phyloP scores from a whole-genome alignment of 2,113 vertebrate species.

The Lophochroa leadbeateri region DNA sequence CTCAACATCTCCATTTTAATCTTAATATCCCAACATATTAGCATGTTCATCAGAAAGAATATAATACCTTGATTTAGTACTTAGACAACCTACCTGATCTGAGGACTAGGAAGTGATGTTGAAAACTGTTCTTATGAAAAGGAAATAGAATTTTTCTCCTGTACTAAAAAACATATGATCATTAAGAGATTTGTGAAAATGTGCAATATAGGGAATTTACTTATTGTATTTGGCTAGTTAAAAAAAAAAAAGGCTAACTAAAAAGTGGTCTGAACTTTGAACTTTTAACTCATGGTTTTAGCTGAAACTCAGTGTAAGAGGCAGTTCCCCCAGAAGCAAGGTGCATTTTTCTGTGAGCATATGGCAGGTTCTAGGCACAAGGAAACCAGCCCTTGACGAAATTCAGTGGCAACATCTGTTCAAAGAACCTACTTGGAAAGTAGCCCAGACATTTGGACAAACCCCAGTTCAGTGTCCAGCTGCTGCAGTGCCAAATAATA shows the following conservation, averaged over 20 bases:
- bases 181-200: background rate
- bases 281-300: background rate
- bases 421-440: constrained; percentile 40
- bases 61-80: background rate
- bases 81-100: background rate
- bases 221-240: background rate
- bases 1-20: background rate
- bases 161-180: background rate
- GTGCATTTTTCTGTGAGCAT: background rate
- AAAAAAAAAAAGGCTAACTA: background rate
- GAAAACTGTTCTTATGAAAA: background rate
- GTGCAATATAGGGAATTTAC: background rate
- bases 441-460: constrained; percentile 3
- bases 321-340: background rate
- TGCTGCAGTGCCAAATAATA: background rate
- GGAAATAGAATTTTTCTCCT: background rate
- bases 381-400: background rate
- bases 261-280: background rate
- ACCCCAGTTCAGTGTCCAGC: background rate
- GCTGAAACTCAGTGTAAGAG: background rate
- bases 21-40: background rate
- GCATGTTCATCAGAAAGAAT: background rate
- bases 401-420: constrained; percentile 34
- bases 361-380: constrained; percentile 14
- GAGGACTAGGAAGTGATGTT: background rate